Evolutionary conservation across 2,113 vertebrate species (phyloP).

Genomic region (Psilopogon haemacephalus): DNA sequence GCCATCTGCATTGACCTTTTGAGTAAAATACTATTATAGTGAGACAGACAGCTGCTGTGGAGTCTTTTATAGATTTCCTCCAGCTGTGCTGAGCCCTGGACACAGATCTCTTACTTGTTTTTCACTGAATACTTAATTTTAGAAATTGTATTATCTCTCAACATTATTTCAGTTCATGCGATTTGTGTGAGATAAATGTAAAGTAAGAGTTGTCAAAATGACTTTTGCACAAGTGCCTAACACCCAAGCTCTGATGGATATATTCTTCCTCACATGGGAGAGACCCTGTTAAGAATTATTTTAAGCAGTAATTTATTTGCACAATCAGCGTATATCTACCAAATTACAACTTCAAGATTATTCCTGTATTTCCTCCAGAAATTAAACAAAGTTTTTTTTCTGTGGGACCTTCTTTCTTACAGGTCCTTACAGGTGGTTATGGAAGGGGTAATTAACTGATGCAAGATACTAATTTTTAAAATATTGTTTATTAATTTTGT

Average conservation of each 20-base stretch:
- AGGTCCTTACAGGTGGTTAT: no score
- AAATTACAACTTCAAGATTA: neutral
- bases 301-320: neutral
- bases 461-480: no score
- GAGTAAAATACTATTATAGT: accelerated
- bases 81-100: neutral
- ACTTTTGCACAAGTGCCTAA: neutral
- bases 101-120: neutral
- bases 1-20: neutral
- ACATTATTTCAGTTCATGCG: neutral
- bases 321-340: neutral
- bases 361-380: neutral
- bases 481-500: no score
- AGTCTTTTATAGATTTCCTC: neutral
- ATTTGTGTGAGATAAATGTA: neutral
- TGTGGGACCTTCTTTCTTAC: neutral
- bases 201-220: neutral
- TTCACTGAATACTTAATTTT: neutral
- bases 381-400: neutral
- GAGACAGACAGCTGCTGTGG: neutral
- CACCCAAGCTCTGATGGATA: neutral
- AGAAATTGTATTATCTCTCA: neutral
- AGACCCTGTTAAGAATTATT: neutral
- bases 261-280: neutral
- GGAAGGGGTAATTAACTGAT: no score